A percentile compares a stretch with the other conserved stretches of the same genome.
phyloP scores from a whole-genome alignment of 1,140 invertebrate species.

The Camponotus pennsylvanicus region DNA sequence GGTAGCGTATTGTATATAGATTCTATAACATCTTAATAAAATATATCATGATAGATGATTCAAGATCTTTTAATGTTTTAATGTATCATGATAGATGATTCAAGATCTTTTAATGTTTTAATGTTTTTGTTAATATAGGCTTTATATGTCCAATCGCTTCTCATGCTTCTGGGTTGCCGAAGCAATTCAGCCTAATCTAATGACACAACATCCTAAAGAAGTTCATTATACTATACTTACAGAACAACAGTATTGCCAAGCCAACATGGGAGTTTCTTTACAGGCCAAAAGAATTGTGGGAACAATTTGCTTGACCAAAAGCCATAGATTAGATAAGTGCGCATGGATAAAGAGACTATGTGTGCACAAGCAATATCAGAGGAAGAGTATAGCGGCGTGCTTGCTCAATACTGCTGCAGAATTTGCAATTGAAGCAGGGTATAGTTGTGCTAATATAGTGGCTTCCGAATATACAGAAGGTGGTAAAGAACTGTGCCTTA shows the following conservation, averaged over 20 bases:
- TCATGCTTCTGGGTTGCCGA: conserved; percentile 87
- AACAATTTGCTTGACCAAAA: conserved; percentile 84
- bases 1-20: conserved; percentile 69
- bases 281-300: conserved; percentile 84
- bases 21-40: too few relatives aligned
- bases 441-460: conserved; percentile 84
- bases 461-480: conserved; percentile 86
- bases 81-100: not conserved
- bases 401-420: conserved; percentile 84
- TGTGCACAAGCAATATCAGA: conserved; percentile 84
- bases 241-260: conserved; percentile 80
- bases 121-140: conserved; percentile 69
- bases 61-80: too few relatives aligned
- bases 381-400: conserved; percentile 84
- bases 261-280: conserved; percentile 77
- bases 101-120: not conserved
- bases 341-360: conserved; percentile 87
- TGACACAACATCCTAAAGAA: conserved; percentile 73
- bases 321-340: conserved; percentile 82
- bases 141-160: conserved; percentile 86
- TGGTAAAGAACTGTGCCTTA: conserved; percentile 85
- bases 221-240: conserved; percentile 81
- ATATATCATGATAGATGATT: not conserved
- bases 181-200: conserved; percentile 81
- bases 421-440: conserved; percentile 86